These are phyloP conservation scores for Odontesthes bonariensis DNA, from an alignment of 2,113 vertebrate species.

Conservation along the genomic window DNA sequence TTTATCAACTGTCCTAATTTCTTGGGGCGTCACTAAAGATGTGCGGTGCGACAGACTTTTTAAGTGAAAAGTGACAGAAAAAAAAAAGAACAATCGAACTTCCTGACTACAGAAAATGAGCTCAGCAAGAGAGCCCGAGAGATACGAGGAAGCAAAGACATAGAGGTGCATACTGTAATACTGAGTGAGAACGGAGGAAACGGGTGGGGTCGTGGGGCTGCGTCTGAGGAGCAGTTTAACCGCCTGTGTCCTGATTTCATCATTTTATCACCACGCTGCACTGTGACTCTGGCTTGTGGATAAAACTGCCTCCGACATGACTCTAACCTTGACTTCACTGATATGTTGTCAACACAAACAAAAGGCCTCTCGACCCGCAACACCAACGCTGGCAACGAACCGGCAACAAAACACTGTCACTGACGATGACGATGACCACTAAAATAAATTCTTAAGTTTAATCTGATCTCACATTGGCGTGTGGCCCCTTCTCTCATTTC, in stretches of 20 bases:
- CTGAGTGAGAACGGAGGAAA: conserved; percentile 22
- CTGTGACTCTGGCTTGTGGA: conserved; percentile 11
- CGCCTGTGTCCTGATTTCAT: conserved; percentile 40
- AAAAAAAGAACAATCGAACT: conserved; percentile 66
- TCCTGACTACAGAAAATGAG: conserved; percentile 76
- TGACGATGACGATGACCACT: background rate
- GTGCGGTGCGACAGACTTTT: conserved; percentile 54
- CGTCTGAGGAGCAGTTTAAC: conserved; percentile 48
- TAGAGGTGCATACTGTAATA: background rate
- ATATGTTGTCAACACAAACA: conserved; percentile 34
- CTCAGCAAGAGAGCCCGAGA: conserved; percentile 40
- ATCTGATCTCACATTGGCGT: background rate
- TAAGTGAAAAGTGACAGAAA: conserved; percentile 59
- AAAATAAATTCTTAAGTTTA: background rate
- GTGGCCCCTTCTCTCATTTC: background rate
- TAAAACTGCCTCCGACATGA: background rate
- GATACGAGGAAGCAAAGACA: conserved; percentile 30
- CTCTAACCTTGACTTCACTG: background rate
- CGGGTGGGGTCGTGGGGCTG: conserved; percentile 46
- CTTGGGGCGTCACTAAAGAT: conserved; percentile 34
- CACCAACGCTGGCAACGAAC: background rate
- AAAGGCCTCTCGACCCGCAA: conserved; percentile 7
- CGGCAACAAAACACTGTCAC: background rate
- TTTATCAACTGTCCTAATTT: conserved; percentile 7
- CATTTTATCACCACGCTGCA: conserved; percentile 35